Evolutionary conservation across 2,888 invertebrate genomes (phyloP).

Genomic region (Buathra laborator): DNA sequence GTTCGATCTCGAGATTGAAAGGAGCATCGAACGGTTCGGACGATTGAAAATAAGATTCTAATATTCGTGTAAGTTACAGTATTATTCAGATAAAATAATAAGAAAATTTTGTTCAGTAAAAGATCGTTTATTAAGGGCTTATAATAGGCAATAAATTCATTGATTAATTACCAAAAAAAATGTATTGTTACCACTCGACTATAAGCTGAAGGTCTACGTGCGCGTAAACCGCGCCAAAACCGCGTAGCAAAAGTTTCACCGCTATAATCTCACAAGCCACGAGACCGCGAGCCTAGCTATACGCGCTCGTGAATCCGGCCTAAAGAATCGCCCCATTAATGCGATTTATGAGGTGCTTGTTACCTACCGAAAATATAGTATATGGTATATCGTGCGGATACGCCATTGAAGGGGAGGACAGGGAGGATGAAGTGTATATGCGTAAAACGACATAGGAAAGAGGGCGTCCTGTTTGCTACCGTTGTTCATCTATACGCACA

Average conservation of each 20-base stretch:
- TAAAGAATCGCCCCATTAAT: slow-evolving; percentile 81
- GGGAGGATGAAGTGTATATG: slow-evolving; percentile 30
- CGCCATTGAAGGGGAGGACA: slow-evolving; percentile 18
- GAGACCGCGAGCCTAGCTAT: slow-evolving; percentile 34
- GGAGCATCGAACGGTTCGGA: no score
- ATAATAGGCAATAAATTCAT: not conserved
- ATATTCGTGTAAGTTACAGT: not conserved
- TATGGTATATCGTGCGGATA: slow-evolving; percentile 59
- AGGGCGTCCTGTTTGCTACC: slow-evolving; percentile 14
- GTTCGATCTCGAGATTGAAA: not conserved
- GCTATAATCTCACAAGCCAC: slow-evolving; percentile 58
- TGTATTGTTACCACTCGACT: not conserved
- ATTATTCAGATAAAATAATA: not conserved
- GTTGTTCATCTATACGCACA: not conserved
- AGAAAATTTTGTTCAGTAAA: not conserved
- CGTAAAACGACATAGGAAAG: slow-evolving; percentile 33
- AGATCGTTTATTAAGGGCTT: not conserved
- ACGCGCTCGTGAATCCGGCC: slow-evolving; percentile 68
- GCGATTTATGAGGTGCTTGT: slow-evolving; percentile 76
- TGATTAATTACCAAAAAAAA: not conserved
- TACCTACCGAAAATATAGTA: slow-evolving; percentile 77
- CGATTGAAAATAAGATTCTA: not conserved
- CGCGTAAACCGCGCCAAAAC: slow-evolving; percentile 13
- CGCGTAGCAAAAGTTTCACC: slow-evolving; percentile 45
- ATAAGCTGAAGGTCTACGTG: not conserved